Percentiles rank a stretch among this genome's conserved stretches.
These are phyloP conservation scores for Muricea muricata DNA, from an alignment of 92 coral and sea anemone genomes.

Conservation along the genomic window DNA sequence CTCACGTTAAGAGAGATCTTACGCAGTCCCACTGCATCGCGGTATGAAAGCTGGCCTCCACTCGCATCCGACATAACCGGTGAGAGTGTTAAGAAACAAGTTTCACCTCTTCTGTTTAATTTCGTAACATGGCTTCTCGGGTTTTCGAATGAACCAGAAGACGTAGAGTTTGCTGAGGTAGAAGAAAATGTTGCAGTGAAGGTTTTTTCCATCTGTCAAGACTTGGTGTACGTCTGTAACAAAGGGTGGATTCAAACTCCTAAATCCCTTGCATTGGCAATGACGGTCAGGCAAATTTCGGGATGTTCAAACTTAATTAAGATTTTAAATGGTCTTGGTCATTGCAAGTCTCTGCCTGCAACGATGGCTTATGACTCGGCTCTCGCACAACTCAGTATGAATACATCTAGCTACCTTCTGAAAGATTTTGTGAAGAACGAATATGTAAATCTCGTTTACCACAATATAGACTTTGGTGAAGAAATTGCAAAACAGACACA, in stretches of 20 bases:
- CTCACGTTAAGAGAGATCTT: slow-evolving; percentile 22
- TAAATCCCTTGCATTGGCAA: slow-evolving; percentile 45
- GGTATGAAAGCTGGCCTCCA: slow-evolving; percentile 60
- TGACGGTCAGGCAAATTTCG: slow-evolving; percentile 49
- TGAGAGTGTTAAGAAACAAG: slow-evolving; percentile 49
- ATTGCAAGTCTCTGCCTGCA: too few relatives aligned
- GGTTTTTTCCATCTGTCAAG: slow-evolving; percentile 50
- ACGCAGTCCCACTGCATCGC: neutral
- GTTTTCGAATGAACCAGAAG: slow-evolving; percentile 48
- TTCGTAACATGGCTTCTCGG: slow-evolving; percentile 56
- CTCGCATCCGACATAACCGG: slow-evolving; percentile 52
- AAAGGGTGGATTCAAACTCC: slow-evolving; percentile 44
- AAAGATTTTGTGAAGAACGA: neutral
- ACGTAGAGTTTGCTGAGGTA: slow-evolving; percentile 24
- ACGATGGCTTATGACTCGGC: too few relatives aligned
- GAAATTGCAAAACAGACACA: too few relatives aligned
- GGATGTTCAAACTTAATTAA: too few relatives aligned
- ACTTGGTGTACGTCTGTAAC: too few relatives aligned
- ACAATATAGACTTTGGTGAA: too few relatives aligned
- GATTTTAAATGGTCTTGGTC: too few relatives aligned
- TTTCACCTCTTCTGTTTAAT: slow-evolving; percentile 47
- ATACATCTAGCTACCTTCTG: too few relatives aligned
- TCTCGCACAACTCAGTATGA: too few relatives aligned
- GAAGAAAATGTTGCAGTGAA: slow-evolving; percentile 26
- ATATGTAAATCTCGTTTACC: too few relatives aligned